Percentiles rank a stretch among this genome's conserved stretches.
These are phyloP conservation scores for Corynorhinus townsendii DNA, from an alignment of 2,113 vertebrate species.

Conservation along the genomic window DNA sequence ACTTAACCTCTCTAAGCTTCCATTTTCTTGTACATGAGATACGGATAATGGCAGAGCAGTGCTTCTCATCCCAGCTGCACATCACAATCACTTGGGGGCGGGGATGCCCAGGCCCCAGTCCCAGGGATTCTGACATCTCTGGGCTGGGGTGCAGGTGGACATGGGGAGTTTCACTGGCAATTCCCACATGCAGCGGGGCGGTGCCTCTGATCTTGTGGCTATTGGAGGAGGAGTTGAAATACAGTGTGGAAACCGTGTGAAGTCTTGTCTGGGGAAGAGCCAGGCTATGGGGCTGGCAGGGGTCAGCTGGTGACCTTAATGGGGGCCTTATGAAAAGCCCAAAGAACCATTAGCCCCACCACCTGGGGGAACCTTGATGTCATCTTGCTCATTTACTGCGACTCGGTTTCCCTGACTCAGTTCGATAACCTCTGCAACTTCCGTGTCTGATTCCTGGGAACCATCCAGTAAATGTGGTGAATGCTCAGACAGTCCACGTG, in stretches of 20 bases:
- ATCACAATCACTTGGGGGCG: accelerated
- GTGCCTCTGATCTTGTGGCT: background rate
- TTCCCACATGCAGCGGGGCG: background rate
- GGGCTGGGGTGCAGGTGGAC: background rate
- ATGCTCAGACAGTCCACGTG: accelerated
- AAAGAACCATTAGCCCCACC: background rate
- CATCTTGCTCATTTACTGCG: background rate
- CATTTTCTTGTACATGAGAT: background rate
- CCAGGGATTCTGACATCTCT: background rate
- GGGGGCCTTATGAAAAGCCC: background rate
- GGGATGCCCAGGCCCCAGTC: accelerated
- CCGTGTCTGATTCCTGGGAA: accelerated
- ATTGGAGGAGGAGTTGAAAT: background rate
- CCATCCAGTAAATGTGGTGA: accelerated
- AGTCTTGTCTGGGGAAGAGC: background rate
- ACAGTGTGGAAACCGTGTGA: background rate
- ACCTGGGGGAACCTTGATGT: accelerated
- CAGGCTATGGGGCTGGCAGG: background rate
- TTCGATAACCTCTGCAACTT: background rate
- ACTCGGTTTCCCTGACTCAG: background rate
- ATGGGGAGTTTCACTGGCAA: accelerated
- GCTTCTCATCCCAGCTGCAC: background rate
- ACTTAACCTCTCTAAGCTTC: background rate
- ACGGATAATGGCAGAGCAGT: accelerated
- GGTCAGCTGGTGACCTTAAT: background rate